A percentile compares a stretch with the other conserved stretches of the same genome.
Conservation (phyloP, 2,888 invertebrate species). For the Macaria notata region DNA sequence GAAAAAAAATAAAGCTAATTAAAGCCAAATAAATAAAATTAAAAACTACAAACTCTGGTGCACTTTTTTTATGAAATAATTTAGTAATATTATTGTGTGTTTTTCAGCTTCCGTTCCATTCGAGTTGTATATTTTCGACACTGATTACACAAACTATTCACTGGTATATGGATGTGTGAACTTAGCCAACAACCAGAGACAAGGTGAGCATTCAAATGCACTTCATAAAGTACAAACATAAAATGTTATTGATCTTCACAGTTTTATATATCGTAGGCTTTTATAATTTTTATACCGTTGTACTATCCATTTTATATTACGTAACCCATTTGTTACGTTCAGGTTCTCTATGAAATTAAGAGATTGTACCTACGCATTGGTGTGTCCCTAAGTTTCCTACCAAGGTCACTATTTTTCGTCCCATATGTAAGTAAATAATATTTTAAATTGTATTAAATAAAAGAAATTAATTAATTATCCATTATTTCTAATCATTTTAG, state of each 20-base stretch:
- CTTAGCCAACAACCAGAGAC: constrained; percentile 37
- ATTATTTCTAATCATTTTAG: constrained; percentile 13
- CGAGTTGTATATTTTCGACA: constrained; percentile 55
- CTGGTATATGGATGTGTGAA: constrained; percentile 84
- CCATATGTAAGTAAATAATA: neutral
- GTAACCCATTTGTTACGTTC: no score
- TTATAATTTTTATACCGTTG: neutral
- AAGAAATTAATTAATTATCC: no score
- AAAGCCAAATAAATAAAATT: no score
- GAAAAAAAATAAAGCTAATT: no score
- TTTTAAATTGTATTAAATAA: no score
- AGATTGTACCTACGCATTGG: no score
- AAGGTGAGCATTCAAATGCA: constrained; percentile 30
- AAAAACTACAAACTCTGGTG: no score
- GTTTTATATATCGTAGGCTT: neutral
- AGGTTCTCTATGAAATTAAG: no score
- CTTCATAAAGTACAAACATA: neutral
- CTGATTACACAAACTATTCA: constrained; percentile 82
- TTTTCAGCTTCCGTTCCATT: constrained; percentile 29
- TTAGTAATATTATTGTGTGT: neutral
- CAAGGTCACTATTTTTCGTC: no score
- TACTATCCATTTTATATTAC: neutral
- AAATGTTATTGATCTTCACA: neutral
- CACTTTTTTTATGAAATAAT: no score
- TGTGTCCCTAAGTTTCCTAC: no score